Conservation (phyloP, 2,888 invertebrate species). For the Leucophenga maculata region DNA sequence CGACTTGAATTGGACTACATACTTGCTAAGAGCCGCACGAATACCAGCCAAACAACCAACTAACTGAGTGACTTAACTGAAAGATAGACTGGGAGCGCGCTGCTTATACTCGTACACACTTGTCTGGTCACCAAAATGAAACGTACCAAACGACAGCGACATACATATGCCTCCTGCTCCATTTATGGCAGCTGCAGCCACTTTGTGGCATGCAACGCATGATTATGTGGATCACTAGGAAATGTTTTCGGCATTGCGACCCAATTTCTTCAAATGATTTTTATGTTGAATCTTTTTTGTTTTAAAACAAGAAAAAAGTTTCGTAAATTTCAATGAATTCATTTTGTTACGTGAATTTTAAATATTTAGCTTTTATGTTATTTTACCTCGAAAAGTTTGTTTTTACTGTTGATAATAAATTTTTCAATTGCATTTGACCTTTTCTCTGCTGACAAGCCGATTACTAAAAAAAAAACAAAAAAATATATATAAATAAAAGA, state of each 20-base stretch:
- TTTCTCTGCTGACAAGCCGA: conserved; percentile 23
- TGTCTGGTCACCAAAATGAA: not conserved
- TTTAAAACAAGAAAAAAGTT: too few relatives aligned
- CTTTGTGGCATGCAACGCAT: conserved; percentile 49
- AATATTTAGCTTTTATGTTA: too few relatives aligned
- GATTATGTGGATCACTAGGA: conserved; percentile 61
- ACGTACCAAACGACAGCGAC: not conserved
- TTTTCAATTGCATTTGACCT: conserved; percentile 37
- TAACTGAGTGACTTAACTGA: not conserved
- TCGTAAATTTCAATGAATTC: too few relatives aligned
- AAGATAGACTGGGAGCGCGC: not conserved
- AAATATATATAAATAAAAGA: too few relatives aligned
- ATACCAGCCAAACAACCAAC: conserved; percentile 32
- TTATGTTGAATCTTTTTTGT: not conserved
- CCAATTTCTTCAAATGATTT: conserved; percentile 34
- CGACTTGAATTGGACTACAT: conserved; percentile 45
- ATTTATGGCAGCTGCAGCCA: conserved; percentile 56
- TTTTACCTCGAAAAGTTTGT: too few relatives aligned
- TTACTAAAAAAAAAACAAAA: not conserved
- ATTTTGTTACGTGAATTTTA: not conserved
- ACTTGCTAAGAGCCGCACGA: conserved; percentile 36
- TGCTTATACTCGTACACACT: not conserved
- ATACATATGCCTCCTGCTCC: conserved; percentile 41
- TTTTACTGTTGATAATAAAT: conserved; percentile 18
- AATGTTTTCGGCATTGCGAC: conserved; percentile 41